Conservation (phyloP, 1,140 invertebrate genomes). For the Ceratitis capitata region DNA sequence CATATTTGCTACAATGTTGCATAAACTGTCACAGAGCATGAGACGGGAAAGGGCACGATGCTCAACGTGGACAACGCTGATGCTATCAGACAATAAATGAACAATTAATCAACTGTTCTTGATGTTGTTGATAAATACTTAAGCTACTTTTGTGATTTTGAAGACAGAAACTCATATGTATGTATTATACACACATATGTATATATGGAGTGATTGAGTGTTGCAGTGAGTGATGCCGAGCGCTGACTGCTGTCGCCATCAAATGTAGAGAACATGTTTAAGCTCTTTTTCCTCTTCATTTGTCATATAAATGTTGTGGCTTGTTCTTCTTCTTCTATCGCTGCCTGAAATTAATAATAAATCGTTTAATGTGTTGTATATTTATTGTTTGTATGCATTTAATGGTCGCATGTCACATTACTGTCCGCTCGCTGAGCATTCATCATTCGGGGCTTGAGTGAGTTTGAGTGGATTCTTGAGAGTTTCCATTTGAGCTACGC, state of each 20-base stretch:
- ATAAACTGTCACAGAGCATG: not conserved
- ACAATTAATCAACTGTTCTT: not conserved
- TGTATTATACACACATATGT: not conserved
- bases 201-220: not conserved
- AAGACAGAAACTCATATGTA: no score
- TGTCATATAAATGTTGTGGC: not conserved
- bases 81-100: not conserved
- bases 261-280: not conserved
- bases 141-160: not conserved
- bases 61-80: not conserved
- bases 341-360: not conserved
- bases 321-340: not conserved
- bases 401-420: constrained; percentile 7
- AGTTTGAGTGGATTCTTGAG: not conserved
- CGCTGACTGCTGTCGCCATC: not conserved
- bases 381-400: not conserved
- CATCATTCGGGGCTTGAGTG: not conserved
- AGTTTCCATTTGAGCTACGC: not conserved
- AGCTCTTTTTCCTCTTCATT: not conserved
- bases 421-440: not conserved
- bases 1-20: not conserved
- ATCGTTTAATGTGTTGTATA: not conserved
- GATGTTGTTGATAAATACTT: not conserved
- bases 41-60: not conserved
- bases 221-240: not conserved